phyloP scores from a whole-genome alignment of 2,113 vertebrate species.

The Phylloscopus trochilus region DNA sequence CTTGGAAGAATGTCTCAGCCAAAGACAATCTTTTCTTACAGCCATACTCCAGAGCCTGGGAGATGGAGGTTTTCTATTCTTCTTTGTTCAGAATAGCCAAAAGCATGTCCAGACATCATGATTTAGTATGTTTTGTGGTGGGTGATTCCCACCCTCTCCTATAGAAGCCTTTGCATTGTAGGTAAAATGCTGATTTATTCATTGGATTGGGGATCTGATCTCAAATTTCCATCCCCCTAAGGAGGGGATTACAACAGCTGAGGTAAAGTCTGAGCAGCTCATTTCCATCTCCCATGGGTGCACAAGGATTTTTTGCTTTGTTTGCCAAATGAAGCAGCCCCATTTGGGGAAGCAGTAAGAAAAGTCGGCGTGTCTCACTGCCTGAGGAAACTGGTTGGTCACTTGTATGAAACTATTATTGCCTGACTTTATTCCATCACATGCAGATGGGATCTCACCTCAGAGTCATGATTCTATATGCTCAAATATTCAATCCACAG shows the following conservation, averaged over 20 bases:
- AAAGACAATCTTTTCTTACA: not conserved
- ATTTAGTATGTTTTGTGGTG: not conserved
- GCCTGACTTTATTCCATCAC: accelerated
- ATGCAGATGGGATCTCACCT: not conserved
- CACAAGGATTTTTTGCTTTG: not conserved
- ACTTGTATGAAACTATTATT: not conserved
- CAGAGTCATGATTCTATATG: not conserved
- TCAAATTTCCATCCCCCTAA: not conserved
- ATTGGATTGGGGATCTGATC: not conserved
- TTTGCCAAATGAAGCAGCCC: not conserved
- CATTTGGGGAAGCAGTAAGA: not conserved
- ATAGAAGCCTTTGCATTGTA: not conserved
- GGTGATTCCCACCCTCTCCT: not conserved
- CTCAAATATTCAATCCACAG: not conserved
- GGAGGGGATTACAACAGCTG: not conserved
- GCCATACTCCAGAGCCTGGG: not conserved
- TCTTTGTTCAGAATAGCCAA: not conserved
- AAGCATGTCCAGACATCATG: not conserved
- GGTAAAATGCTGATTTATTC: not conserved
- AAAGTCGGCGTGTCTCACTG: not conserved
- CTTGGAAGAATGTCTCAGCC: not conserved
- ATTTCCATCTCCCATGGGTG: not conserved
- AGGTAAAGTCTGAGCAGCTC: not conserved
- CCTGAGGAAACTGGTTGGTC: not conserved
- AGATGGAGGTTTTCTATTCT: not conserved